Evolutionary conservation across 2,888 invertebrate genomes (phyloP), one percentile per base, ranked within the genome.

Genomic region (Scrobipalpa costella): DNA sequence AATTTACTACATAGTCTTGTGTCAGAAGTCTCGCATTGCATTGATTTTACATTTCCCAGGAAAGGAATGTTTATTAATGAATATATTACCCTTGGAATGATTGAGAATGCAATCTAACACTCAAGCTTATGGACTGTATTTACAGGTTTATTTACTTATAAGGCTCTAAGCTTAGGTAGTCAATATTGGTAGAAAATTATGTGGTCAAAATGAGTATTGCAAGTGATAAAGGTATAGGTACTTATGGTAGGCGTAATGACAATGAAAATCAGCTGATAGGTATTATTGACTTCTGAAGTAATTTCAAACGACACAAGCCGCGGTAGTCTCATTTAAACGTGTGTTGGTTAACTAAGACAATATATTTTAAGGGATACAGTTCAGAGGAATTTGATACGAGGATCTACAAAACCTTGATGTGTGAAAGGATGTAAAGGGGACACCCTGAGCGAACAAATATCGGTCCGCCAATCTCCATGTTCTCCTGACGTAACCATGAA

Each of bases 401-500:
- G 34, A 55, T 34, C 7, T 55, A 55, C 34, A 34, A 55, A 64
- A 55, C 64, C 61, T 61, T 64, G 57, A 61, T 57, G 61, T 61
- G 62, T 60, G 64, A 62, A 58, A 62, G 58, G 57, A 57, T 57
- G 50, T 57, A 61, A 57, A 57, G 36, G 36, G 61, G 36, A 50
- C 59, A 52, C 9, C 8, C n/a, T 34, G 17, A 44, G 13, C 19
- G 19, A 11, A 61, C 61, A 38, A 21, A 38, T 38, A 61, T 52
- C 13, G 13, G 34, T 52, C 33, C 11, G 19, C 27, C 62, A 59
- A 68, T 71, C 73, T 72, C 75, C 74, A 75, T 77, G 71, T 75
- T 77, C 70, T 62, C 66, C 71, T 76, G 73, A 75, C 76, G 73
- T 77, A 71, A 76, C 65, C 71, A 76, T 64, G 68, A 64, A 69